Evolutionary conservation across 2,888 invertebrate genomes (phyloP).

Genomic region (Neocrepidodera transversa): DNA sequence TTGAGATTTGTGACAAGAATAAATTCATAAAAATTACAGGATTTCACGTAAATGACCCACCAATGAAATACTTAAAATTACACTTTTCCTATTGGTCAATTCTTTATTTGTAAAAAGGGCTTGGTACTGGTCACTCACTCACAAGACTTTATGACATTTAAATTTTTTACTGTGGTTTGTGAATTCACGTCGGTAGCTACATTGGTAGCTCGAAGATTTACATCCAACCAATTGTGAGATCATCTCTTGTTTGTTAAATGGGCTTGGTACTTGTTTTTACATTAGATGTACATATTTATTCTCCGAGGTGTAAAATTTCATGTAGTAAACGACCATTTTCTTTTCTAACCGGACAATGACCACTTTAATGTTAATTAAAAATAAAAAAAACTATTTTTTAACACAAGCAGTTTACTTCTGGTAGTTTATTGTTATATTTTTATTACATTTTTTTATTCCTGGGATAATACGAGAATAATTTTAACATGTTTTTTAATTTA

Average conservation of each 20-base stretch:
- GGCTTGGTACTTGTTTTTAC: slow-evolving; percentile 37
- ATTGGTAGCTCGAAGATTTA: slow-evolving; percentile 46
- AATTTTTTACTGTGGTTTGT: slow-evolving; percentile 5
- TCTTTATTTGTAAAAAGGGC: slow-evolving; percentile 33
- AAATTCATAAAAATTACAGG: too few relatives aligned
- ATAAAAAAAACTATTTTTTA: too few relatives aligned
- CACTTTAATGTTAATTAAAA: too few relatives aligned
- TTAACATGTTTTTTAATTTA: neutral
- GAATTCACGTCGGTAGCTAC: slow-evolving; percentile 19
- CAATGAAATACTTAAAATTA: neutral
- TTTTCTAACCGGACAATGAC: neutral
- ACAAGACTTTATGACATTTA: slow-evolving; percentile 5
- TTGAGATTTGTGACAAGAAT: too few relatives aligned
- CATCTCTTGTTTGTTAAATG: slow-evolving; percentile 48
- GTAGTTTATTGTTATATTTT: too few relatives aligned
- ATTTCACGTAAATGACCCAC: slow-evolving; percentile 1
- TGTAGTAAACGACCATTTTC: slow-evolving; percentile 16
- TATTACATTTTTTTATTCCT: neutral
- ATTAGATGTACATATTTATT: slow-evolving; percentile 16
- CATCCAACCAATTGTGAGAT: slow-evolving; percentile 42
- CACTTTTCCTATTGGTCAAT: slow-evolving; percentile 22
- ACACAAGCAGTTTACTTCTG: too few relatives aligned
- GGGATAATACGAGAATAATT: neutral
- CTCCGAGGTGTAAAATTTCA: slow-evolving; percentile 19
- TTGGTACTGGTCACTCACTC: slow-evolving; percentile 24